These are phyloP conservation scores for Heliconius ismenius DNA, from an alignment of 2,888 invertebrate species.

Conservation along the genomic window DNA sequence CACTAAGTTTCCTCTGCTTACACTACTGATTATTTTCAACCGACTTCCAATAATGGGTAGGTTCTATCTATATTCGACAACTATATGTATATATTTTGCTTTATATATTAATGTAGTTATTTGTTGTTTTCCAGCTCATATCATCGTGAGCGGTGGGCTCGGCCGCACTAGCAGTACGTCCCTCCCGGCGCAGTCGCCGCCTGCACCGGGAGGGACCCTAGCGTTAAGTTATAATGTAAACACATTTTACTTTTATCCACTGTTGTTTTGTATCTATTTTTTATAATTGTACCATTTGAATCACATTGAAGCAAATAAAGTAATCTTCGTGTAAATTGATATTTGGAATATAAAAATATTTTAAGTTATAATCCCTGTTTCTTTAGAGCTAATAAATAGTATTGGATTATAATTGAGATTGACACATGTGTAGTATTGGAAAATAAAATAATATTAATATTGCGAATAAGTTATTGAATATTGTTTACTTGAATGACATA, in stretches of 20 bases:
- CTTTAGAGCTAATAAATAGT: neutral
- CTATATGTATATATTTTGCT: neutral
- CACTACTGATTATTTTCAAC: neutral
- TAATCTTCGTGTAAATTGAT: neutral
- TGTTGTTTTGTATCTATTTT: slow-evolving; percentile 36
- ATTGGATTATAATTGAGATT: neutral
- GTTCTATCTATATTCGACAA: neutral
- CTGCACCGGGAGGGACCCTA: slow-evolving; percentile 24
- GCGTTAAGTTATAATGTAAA: slow-evolving; percentile 22
- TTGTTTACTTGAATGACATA: neutral
- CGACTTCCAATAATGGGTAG: neutral
- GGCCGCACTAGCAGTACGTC: slow-evolving; percentile 65
- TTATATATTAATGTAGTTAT: neutral
- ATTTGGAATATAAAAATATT: neutral
- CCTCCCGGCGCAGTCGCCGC: slow-evolving; percentile 31
- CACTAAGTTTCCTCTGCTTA: neutral
- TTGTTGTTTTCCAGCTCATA: slow-evolving; percentile 72
- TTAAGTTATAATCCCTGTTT: neutral
- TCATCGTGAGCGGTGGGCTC: slow-evolving; percentile 81
- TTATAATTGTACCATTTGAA: slow-evolving; percentile 13
- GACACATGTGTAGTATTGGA: neutral
- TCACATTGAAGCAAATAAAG: neutral
- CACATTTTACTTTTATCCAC: slow-evolving; percentile 27
- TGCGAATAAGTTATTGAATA: neutral
- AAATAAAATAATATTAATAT: neutral